Evolutionary conservation across 2,888 invertebrate species (phyloP).

Genomic region (Gortyna flavago): DNA sequence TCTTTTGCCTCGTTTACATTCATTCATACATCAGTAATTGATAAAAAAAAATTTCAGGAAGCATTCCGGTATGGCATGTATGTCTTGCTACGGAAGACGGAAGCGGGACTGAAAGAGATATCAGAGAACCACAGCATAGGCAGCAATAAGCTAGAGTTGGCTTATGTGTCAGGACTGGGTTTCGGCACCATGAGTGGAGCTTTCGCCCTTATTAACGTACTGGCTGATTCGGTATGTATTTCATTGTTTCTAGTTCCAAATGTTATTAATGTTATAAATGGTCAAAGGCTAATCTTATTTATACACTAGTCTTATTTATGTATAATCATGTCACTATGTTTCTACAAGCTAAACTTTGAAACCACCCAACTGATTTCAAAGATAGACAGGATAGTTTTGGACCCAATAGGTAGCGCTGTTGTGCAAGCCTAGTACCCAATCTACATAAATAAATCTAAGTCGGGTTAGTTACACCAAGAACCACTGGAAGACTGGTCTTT

Average conservation of each 20-base stretch:
- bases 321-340: neutral
- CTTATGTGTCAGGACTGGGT: constrained; percentile 99
- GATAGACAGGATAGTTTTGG: neutral
- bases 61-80: constrained; percentile 95
- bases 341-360: neutral
- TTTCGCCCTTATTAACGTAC: constrained; percentile 97
- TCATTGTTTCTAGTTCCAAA: neutral
- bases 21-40: neutral
- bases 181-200: constrained; percentile 99
- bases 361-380: neutral
- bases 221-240: constrained; percentile 95
- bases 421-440: too few species aligned
- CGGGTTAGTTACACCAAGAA: too few species aligned
- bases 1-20: neutral
- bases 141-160: constrained; percentile 97
- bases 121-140: constrained; percentile 94
- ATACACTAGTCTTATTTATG: too few species aligned
- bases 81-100: constrained; percentile 94
- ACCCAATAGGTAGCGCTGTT: neutral
- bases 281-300: neutral
- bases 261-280: neutral
- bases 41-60: constrained; percentile 95
- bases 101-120: constrained; percentile 97
- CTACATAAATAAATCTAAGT: too few species aligned
- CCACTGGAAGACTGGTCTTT: too few species aligned